Evolutionary conservation across 2,888 invertebrate genomes (phyloP).

Genomic region (Abscondita cerata): DNA sequence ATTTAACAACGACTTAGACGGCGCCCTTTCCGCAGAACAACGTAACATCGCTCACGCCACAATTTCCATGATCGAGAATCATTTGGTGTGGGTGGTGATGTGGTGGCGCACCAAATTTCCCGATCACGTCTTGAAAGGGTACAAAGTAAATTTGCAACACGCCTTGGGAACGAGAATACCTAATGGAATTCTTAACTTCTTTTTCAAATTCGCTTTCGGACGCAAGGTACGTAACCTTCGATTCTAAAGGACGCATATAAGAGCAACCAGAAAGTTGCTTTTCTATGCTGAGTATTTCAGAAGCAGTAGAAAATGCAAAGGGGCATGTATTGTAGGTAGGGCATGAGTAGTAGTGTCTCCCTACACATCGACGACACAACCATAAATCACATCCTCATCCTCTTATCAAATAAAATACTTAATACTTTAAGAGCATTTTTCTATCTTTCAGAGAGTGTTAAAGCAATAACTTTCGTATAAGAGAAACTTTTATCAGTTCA

Average conservation of each 20-base stretch:
- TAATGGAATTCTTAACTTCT: constrained; percentile 85
- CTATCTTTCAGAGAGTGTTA: too few relatives aligned
- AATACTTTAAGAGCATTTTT: too few relatives aligned
- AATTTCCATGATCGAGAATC: constrained; percentile 94
- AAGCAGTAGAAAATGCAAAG: too few relatives aligned
- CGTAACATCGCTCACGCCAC: constrained; percentile 89
- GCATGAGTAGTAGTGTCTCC: constrained; percentile 7
- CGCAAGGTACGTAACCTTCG: constrained; percentile 72
- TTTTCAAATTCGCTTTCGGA: constrained; percentile 86
- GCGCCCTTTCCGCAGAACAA: constrained; percentile 82
- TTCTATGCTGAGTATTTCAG: too few relatives aligned
- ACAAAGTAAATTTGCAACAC: constrained; percentile 90
- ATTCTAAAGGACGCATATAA: background rate
- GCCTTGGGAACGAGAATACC: constrained; percentile 88
- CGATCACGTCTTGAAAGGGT: constrained; percentile 83
- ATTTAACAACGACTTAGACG: constrained; percentile 84
- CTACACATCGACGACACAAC: too few relatives aligned
- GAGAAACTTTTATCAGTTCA: too few relatives aligned
- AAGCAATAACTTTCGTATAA: too few relatives aligned
- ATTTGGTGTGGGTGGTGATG: constrained; percentile 88
- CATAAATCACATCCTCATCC: too few relatives aligned
- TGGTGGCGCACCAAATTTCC: constrained; percentile 94
- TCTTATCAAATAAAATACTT: too few relatives aligned
- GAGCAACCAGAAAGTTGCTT: background rate
- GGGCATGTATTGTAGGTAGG: background rate